phyloP scores from a whole-genome alignment of 1,140 invertebrate species.

The Uloborus diversus region DNA sequence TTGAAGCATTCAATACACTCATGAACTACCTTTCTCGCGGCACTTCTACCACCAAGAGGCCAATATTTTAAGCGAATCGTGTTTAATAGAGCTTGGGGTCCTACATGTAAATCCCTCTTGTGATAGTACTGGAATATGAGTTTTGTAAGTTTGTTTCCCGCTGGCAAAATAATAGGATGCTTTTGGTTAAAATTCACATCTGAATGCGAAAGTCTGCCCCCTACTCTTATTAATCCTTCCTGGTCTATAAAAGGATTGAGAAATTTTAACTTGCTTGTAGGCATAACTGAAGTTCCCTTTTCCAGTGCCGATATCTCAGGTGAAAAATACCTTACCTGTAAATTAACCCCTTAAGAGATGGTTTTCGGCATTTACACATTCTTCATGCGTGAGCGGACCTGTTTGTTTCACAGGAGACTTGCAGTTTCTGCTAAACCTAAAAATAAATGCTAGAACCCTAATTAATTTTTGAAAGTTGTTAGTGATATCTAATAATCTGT shows the following conservation, averaged over 20 bases:
- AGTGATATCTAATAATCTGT: no score
- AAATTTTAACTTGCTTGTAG: neutral
- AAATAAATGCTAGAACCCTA: no score
- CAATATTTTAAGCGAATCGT: neutral
- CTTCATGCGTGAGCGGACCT: no score
- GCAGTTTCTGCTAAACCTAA: no score
- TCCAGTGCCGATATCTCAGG: no score
- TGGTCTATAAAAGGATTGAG: constrained; percentile 63
- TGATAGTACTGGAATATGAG: neutral
- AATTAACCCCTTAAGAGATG: no score
- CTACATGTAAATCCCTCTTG: neutral
- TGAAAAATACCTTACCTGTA: no score
- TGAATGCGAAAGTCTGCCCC: neutral
- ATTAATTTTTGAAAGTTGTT: no score
- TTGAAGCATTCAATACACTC: neutral
- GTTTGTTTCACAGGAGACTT: no score
- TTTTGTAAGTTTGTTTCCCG: neutral
- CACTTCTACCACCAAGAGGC: neutral
- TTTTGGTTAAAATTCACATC: neutral
- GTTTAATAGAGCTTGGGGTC: neutral
- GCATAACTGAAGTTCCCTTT: no score
- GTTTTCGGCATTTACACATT: no score
- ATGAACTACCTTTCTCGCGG: neutral
- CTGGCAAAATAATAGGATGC: neutral
- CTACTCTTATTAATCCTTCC: neutral